These are phyloP conservation scores for Cisticola juncidis DNA, from an alignment of 2,113 vertebrate genomes.

Conservation along the genomic window DNA sequence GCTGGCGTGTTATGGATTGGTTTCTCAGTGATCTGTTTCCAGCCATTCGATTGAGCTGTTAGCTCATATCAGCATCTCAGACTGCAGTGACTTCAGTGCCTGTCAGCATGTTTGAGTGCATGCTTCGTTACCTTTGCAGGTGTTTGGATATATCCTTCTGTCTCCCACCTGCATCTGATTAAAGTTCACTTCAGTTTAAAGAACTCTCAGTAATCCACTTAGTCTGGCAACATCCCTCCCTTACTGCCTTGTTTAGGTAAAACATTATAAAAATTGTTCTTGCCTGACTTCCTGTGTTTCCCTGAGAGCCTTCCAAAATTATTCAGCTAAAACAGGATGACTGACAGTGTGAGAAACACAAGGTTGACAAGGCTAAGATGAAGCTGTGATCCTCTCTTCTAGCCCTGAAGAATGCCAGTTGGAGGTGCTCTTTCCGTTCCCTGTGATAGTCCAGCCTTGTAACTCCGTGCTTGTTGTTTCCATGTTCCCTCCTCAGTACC, in stretches of 20 bases:
- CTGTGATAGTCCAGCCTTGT: neutral
- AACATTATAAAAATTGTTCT: conserved; percentile 43
- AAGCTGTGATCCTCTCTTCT: neutral
- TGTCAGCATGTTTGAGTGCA: neutral
- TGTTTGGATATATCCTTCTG: neutral
- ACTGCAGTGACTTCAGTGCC: neutral
- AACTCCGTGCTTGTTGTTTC: neutral
- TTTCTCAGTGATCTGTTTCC: neutral
- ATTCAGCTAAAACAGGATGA: conserved; percentile 58
- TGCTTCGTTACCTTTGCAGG: neutral
- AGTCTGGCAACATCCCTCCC: conserved; percentile 32
- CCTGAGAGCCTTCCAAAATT: conserved; percentile 54
- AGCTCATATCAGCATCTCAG: neutral
- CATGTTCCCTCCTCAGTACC: neutral
- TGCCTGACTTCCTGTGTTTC: conserved; percentile 54
- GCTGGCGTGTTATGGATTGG: neutral
- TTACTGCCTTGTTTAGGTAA: conserved; percentile 63
- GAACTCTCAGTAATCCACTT: neutral
- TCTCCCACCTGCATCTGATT: neutral
- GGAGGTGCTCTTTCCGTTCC: conserved; percentile 5
- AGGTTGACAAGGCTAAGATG: conserved; percentile 46
- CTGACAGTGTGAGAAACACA: conserved; percentile 58
- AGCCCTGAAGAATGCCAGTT: neutral
- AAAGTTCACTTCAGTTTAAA: conserved; percentile 29
- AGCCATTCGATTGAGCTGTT: neutral